These are phyloP conservation scores for Nyctalus aviator DNA, from an alignment of 2,797 vertebrate genomes.

Conservation along the genomic window DNA sequence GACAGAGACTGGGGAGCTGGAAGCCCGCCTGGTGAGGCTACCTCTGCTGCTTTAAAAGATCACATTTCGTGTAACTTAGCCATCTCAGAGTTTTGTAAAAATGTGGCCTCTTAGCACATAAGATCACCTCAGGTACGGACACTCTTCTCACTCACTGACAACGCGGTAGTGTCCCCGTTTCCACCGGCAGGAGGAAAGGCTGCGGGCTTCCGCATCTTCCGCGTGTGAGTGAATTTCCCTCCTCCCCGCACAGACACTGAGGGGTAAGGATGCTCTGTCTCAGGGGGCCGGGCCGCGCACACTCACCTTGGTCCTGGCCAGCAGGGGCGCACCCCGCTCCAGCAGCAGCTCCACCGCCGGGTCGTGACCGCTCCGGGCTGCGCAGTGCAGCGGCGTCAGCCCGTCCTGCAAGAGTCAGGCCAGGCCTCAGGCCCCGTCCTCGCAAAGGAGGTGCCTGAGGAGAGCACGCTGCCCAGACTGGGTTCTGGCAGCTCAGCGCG, in stretches of 20 bases:
- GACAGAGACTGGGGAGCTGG: neutral
- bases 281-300: neutral
- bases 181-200: neutral
- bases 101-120: neutral
- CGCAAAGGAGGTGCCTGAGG: neutral
- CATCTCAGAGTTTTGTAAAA: neutral
- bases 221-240: neutral
- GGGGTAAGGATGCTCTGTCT: neutral
- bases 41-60: neutral
- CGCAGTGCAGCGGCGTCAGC: conserved; percentile 97
- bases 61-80: neutral
- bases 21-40: neutral
- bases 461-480: neutral
- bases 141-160: neutral
- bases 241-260: neutral
- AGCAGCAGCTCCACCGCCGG: conserved; percentile 95
- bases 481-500: neutral
- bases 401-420: conserved; percentile 92
- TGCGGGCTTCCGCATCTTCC: neutral
- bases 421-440: neutral
- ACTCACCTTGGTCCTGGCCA: conserved; percentile 97
- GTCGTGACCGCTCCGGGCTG: conserved; percentile 97
- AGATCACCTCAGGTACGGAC: neutral
- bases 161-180: neutral
- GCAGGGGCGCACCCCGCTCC: conserved; percentile 95